Percentiles rank a stretch among this genome's conserved stretches.
These are phyloP conservation scores for Thomomys bottae DNA, from an alignment of 2,113 vertebrate genomes.

Conservation along the genomic window DNA sequence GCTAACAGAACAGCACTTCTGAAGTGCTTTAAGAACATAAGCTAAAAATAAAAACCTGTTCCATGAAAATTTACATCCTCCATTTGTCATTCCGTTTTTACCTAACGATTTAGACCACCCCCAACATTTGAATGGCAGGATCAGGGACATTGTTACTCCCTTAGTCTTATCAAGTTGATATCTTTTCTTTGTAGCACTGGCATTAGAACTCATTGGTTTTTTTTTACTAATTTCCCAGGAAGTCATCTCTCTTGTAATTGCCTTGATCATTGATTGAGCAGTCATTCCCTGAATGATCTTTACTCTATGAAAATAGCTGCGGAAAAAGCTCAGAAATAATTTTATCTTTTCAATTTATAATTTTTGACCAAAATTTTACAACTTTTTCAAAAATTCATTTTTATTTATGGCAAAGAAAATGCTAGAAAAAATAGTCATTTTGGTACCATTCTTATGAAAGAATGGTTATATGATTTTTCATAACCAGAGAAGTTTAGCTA, in stretches of 20 bases:
- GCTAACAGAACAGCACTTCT: not conserved
- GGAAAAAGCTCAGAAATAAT: not conserved
- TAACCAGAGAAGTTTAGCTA: not conserved
- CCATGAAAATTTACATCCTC: not conserved
- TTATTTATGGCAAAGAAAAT: slow-evolving; percentile 11
- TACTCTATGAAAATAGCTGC: not conserved
- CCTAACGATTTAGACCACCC: not conserved
- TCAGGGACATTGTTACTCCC: not conserved
- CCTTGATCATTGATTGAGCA: not conserved
- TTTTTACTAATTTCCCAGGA: not conserved
- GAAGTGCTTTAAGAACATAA: not conserved
- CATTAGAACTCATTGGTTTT: not conserved
- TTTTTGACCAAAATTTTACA: not conserved
- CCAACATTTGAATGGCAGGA: not conserved
- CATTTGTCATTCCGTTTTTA: not conserved
- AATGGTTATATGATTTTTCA: not conserved
- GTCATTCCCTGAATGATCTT: not conserved
- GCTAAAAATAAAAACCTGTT: not conserved
- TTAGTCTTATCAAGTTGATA: accelerated
- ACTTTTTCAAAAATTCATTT: not conserved
- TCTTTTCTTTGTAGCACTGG: not conserved
- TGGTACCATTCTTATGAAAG: not conserved
- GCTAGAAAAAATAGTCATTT: not conserved
- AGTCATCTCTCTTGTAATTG: not conserved
- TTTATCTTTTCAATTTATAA: not conserved